phyloP scores from a whole-genome alignment of 2,888 invertebrate genomes.

The Drosophila parthenogenetica region DNA sequence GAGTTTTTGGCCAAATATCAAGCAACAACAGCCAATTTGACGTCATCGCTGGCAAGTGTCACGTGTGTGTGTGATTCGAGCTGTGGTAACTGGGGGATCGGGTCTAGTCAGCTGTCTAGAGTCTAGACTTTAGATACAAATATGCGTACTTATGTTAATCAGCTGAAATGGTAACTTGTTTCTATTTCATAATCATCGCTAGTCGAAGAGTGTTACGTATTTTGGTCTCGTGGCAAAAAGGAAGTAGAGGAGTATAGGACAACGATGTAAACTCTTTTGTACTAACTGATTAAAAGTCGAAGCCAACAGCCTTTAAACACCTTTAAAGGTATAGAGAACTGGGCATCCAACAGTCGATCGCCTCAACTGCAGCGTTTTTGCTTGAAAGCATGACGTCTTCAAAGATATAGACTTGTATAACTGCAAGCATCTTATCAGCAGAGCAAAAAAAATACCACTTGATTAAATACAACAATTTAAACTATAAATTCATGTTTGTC shows the following conservation, averaged over 20 bases:
- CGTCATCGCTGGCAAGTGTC: slow-evolving; percentile 55
- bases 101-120: slow-evolving; percentile 44
- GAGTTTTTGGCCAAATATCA: slow-evolving; percentile 59
- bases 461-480: slow-evolving; percentile 38
- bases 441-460: slow-evolving; percentile 35
- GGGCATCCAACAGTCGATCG: background rate
- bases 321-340: background rate
- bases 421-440: slow-evolving; percentile 44
- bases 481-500: slow-evolving; percentile 59
- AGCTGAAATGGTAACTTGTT: slow-evolving; percentile 19
- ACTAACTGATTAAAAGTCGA: no score
- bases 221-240: no score
- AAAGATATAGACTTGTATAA: slow-evolving; percentile 14
- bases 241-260: no score
- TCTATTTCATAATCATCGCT: slow-evolving; percentile 39
- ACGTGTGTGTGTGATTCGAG: slow-evolving; percentile 47
- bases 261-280: no score
- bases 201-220: slow-evolving; percentile 22
- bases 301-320: no score
- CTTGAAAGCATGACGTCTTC: no score
- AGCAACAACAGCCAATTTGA: slow-evolving; percentile 53
- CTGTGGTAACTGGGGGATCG: slow-evolving; percentile 10
- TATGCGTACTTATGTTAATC: slow-evolving; percentile 45
- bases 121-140: slow-evolving; percentile 35
- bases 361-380: background rate